Evolutionary conservation across 2,888 invertebrate species (phyloP), one percentile per base, ranked within the genome.

Genomic region (Hoplodrina blanda): DNA sequence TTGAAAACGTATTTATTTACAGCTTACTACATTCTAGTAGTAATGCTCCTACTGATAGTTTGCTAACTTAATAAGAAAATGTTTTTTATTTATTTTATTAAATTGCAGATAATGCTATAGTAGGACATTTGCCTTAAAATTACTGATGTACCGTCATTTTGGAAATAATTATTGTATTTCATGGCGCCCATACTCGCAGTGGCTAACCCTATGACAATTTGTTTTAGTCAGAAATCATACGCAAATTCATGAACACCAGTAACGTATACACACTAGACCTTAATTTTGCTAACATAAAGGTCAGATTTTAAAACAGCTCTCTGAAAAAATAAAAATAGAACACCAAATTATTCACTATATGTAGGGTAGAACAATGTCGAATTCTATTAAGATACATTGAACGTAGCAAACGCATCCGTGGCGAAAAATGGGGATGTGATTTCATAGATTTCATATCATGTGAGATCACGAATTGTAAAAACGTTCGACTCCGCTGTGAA

Each of bases 391-490:
- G 0, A 49, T 20, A 41, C 20, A 50, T 0, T 33, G 13, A 65
- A 13, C 11, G 17, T 20, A 63, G 7, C 19, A 66, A 49, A 65
- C 52, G 13, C 17, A 56, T 30, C 1, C 6, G 13, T 50, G 11
- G 19, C 17, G 50, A 46, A 68, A 46, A 68, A 66, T 52, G 13
- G 30, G 62, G 41, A 53, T 68, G 44, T 30, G 25, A 57, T 64
- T 76, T 60, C 61, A 69, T 11, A 25, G 33, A 65, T 73, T 81
- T 70, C 61, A 66, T 37, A 44, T 44, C 15, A 11, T 4, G 11
- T 2, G 15, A 44, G 1, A 52, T 73, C 82, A 84, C 78, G 80
- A 74, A 62, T 49, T 73, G 33, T 33, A 57, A 73, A 37, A 73
- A 77, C 33, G 11, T 69, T 77, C 33, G 30, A 54, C 50, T 57